phyloP scores from a whole-genome alignment of 2,797 vertebrate genomes.

The Syndactyla subalaris region DNA sequence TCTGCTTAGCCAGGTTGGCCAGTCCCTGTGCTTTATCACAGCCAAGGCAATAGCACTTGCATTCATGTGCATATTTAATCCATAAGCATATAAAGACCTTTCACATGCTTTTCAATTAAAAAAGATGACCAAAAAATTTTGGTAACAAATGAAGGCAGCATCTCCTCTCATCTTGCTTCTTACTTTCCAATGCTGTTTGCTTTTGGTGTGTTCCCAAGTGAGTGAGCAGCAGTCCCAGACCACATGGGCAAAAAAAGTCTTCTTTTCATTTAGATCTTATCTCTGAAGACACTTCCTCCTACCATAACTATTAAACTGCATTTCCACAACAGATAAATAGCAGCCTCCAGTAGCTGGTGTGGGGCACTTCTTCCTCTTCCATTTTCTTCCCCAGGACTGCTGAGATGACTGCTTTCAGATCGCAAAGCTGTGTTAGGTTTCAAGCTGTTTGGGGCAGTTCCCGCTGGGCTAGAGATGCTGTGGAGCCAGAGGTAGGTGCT shows the following conservation, averaged over 20 bases:
- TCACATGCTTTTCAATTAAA: background rate
- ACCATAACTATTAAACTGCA: background rate
- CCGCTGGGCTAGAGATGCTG: background rate
- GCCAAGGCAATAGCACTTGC: background rate
- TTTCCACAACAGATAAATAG: background rate
- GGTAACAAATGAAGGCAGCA: background rate
- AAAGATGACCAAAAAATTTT: background rate
- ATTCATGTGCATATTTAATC: background rate
- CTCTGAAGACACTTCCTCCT: background rate
- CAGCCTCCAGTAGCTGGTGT: background rate
- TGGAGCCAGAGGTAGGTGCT: background rate
- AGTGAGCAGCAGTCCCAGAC: background rate
- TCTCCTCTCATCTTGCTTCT: background rate
- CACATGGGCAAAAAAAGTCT: background rate
- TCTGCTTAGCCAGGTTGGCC: background rate
- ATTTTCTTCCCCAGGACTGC: background rate
- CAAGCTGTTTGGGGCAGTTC: background rate
- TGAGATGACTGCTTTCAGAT: background rate
- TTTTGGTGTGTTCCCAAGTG: background rate
- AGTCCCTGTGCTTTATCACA: background rate
- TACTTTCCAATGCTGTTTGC: background rate
- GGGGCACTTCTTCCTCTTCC: background rate
- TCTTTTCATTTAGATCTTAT: background rate
- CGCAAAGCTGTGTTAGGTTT: background rate
- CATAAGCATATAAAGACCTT: background rate